A percentile compares a stretch with the other conserved stretches of the same genome.
Evolutionary conservation across 2,113 vertebrate genomes (phyloP).

Genomic region (Nerophis ophidion): DNA sequence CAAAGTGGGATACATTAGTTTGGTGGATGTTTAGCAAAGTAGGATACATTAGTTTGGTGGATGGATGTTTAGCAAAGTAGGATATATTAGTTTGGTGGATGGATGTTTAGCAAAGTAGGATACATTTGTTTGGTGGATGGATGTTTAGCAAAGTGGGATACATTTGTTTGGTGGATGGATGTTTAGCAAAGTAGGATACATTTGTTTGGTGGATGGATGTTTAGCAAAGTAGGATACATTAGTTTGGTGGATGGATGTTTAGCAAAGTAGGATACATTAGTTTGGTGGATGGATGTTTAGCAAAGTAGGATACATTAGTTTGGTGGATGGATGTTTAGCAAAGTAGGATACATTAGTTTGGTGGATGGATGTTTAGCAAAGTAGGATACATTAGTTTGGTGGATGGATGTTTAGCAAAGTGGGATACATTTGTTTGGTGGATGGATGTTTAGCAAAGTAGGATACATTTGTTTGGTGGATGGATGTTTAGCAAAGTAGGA

Average conservation of each 20-base stretch:
- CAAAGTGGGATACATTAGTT: conserved; percentile 35
- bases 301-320: conserved; percentile 35
- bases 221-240: conserved; percentile 34
- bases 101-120: conserved; percentile 23
- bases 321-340: conserved; percentile 16
- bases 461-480: conserved; percentile 40
- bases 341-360: conserved; percentile 37
- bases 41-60: conserved; percentile 39
- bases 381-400: conserved; percentile 37
- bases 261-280: conserved; percentile 34
- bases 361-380: conserved; percentile 17
- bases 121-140: conserved; percentile 33
- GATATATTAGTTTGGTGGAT: conserved; percentile 40
- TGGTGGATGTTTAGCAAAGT: conserved; percentile 17
- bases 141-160: conserved; percentile 30
- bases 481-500: conserved; percentile 23
- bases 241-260: conserved; percentile 20
- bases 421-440: conserved; percentile 39
- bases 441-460: conserved; percentile 18
- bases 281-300: conserved; percentile 22
- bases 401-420: conserved; percentile 16
- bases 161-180: conserved; percentile 25
- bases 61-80: conserved; percentile 18
- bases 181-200: conserved; percentile 35
- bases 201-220: conserved; percentile 20